Evolutionary conservation across 2,113 vertebrate species (phyloP), one percentile per base, ranked within the genome.

Genomic region (Odontesthes bonariensis): DNA sequence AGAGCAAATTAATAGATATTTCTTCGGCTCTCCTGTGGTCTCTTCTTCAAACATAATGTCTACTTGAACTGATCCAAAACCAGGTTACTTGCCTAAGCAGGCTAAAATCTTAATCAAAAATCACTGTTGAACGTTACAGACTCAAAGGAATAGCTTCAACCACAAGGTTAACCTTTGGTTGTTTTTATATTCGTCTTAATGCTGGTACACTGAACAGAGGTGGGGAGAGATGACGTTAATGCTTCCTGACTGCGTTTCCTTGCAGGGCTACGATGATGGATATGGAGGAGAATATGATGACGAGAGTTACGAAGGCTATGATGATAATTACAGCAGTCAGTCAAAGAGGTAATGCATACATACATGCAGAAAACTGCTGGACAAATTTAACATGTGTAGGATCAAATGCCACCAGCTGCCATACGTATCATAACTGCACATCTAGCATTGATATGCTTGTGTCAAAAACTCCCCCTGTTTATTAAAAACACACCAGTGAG

Each of bases 211-310:
- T 35, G 66, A 31, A 67, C 38, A 73, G 53, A 77, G 56, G 61
- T 64, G 53, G 67, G 77, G 20, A 75, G 42, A 70, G 35, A 52
- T 60, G 19, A 38, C 35, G 59, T 73, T 44, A 61, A 56, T 53
- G 42, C 47, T 62, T 1, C 19, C 8, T 54, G 7, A 49, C 7
- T 8, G 17, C 88, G 72, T 79, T 71, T 79, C 62, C 88, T 85
- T 66, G 53, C 84, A 99, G 97, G 96, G 95, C 40, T 99, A 98
- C 0, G 96, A 99, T 90, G 97, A 99, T 67, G 96, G 97, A 61
- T 99, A 97, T 33, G 96, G 96, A 13, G 97, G 94, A 67, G 97
- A 99, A 90, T 99, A 99, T 68, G 97, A 99, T 38, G 96, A 98
- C 23, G 95, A 97, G 81, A 95, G 93, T 84, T 99, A 98, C 46